phyloP scores from a whole-genome alignment of 2,888 invertebrate genomes.

The Phorcus lineatus region DNA sequence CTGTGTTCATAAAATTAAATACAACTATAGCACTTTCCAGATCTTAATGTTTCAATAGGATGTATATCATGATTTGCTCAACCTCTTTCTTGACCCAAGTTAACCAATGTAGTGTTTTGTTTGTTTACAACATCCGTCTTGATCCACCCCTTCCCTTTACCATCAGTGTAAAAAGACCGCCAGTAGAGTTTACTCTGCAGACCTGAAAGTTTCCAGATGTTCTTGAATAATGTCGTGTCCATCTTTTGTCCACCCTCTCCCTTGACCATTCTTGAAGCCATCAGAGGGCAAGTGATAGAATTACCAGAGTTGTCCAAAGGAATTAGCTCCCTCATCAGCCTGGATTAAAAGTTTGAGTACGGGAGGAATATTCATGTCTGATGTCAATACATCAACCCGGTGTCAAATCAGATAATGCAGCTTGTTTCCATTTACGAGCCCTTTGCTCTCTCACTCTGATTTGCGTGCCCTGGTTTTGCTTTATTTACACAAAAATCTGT shows the following conservation, averaged over 20 bases:
- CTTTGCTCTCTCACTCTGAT: no score
- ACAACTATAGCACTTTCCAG: no score
- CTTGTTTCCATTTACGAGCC: background rate
- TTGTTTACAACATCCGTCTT: no score
- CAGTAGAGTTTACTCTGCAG: no score
- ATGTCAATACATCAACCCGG: background rate
- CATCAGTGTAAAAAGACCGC: no score
- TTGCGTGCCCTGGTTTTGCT: background rate
- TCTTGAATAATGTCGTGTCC: background rate
- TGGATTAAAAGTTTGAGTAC: background rate
- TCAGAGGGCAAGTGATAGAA: background rate
- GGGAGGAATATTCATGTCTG: constrained; percentile 10
- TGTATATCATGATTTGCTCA: no score
- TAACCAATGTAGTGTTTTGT: no score
- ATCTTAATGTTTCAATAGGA: no score
- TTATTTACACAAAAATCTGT: background rate
- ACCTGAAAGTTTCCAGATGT: background rate
- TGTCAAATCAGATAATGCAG: background rate
- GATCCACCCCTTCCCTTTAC: no score
- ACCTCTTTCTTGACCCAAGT: no score
- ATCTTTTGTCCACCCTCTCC: background rate
- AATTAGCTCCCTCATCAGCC: background rate
- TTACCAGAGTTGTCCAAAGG: background rate
- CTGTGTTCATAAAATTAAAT: no score
- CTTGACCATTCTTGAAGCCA: background rate